A percentile compares a stretch with the other conserved stretches of the same genome.
These are phyloP conservation scores for Telmatochromis sp. DNA, from an alignment of 2,113 vertebrate genomes.

Conservation along the genomic window DNA sequence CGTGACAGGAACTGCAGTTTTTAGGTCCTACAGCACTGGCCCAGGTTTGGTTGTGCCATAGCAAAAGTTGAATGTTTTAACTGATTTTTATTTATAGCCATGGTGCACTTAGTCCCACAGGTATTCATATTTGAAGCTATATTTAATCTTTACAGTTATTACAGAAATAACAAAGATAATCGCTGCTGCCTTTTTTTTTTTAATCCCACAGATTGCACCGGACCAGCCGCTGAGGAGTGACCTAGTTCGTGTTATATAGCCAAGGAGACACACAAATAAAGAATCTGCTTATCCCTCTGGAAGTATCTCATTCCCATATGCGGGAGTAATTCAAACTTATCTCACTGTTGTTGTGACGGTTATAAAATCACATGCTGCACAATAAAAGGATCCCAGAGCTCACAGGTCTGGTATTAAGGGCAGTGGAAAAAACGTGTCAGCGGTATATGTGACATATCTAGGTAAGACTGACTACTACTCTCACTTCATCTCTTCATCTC, in stretches of 20 bases:
- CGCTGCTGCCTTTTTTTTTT: background rate
- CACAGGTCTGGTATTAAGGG: background rate
- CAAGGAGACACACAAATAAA: background rate
- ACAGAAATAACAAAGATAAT: background rate
- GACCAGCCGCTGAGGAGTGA: background rate
- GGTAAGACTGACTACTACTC: background rate
- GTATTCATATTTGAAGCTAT: background rate
- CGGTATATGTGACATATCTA: background rate
- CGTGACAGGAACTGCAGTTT: background rate
- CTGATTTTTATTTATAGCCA: background rate
- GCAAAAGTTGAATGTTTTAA: background rate
- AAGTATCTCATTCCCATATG: background rate
- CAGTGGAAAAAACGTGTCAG: slow-evolving; percentile 23
- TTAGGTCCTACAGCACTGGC: background rate
- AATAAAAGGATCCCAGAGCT: background rate
- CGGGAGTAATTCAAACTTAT: slow-evolving; percentile 7
- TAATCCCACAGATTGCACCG: background rate
- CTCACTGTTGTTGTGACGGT: background rate
- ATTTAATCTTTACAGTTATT: background rate
- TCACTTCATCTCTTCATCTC: background rate
- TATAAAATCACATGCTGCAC: background rate
- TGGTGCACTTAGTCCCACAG: background rate
- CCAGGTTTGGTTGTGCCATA: background rate
- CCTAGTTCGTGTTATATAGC: background rate
- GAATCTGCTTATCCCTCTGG: background rate